A percentile compares a stretch with the other conserved stretches of the same genome.
phyloP scores from a whole-genome alignment of 2,888 invertebrate genomes.

The Lasioglossum lativentre region DNA sequence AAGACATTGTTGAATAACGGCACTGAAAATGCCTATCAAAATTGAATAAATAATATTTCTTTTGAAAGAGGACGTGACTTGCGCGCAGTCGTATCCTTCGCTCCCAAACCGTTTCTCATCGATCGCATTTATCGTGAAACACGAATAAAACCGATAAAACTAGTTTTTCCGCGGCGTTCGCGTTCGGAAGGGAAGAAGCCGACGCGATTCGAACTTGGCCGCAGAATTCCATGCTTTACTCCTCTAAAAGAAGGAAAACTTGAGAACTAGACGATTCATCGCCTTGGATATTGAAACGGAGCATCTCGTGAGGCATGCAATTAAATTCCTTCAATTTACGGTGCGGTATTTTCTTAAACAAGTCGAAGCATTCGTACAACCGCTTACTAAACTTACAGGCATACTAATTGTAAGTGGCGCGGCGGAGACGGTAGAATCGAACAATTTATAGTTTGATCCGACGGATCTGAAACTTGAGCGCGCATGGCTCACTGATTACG shows the following conservation, averaged over 20 bases:
- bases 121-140: not conserved
- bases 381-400: slow-evolving; percentile 74
- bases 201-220: slow-evolving; percentile 52
- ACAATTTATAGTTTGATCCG: slow-evolving; percentile 9
- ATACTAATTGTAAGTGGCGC: slow-evolving; percentile 51
- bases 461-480: not conserved
- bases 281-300: slow-evolving; percentile 62
- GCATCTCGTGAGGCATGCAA: slow-evolving; percentile 71
- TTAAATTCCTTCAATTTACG: slow-evolving; percentile 69
- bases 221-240: slow-evolving; percentile 61
- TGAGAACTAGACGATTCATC: slow-evolving; percentile 50
- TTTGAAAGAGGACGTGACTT: slow-evolving; percentile 33
- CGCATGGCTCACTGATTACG: not conserved
- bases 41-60: slow-evolving; percentile 23
- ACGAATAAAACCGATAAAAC: not conserved
- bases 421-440: slow-evolving; percentile 36
- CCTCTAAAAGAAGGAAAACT: slow-evolving; percentile 54
- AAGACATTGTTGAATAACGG: slow-evolving; percentile 14
- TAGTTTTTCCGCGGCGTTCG: not conserved
- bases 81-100: slow-evolving; percentile 35
- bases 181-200: slow-evolving; percentile 41
- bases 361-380: slow-evolving; percentile 75
- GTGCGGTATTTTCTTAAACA: slow-evolving; percentile 73
- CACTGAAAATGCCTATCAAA: not conserved
- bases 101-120: slow-evolving; percentile 14